A percentile compares a stretch with the other conserved stretches of the same genome.
Conservation (phyloP, 2,113 vertebrate species). For the Cynoglossus semilaevis region DNA sequence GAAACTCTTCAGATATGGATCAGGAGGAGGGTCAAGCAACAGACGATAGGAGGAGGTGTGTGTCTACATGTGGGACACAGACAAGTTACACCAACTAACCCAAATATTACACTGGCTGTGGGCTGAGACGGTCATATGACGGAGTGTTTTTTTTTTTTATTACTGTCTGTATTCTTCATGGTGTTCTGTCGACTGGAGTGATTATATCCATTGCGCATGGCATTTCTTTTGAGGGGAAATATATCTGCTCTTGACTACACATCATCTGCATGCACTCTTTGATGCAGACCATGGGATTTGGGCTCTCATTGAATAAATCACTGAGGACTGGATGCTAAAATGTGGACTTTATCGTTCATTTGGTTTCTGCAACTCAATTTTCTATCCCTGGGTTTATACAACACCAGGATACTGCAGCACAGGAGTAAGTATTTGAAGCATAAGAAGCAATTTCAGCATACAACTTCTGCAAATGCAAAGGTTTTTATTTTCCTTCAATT, state of each 20-base stretch:
- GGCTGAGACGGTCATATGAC: constrained; percentile 42
- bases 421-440: constrained; percentile 47
- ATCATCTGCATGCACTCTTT: constrained; percentile 1
- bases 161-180: constrained; percentile 41
- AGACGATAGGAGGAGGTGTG: constrained; percentile 24
- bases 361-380: constrained; percentile 51
- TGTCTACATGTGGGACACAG: constrained; percentile 11
- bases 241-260: constrained; percentile 7
- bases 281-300: neutral
- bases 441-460: neutral
- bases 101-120: constrained; percentile 40
- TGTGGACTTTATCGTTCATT: constrained; percentile 40
- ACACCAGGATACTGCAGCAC: constrained; percentile 14
- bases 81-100: constrained; percentile 30
- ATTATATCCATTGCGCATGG: constrained; percentile 44
- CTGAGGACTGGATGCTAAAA: constrained; percentile 48
- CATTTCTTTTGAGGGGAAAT: constrained; percentile 34
- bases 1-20: constrained; percentile 12
- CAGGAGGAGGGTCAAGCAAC: constrained; percentile 41
- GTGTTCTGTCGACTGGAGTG: constrained; percentile 38
- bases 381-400: constrained; percentile 19
- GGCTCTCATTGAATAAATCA: constrained; percentile 20
- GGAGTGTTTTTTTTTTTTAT: constrained; percentile 8
- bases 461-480: neutral
- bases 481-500: neutral